Evolutionary conservation across 1,140 invertebrate species (phyloP).

Genomic region (Pseudomyrmex concolor): DNA sequence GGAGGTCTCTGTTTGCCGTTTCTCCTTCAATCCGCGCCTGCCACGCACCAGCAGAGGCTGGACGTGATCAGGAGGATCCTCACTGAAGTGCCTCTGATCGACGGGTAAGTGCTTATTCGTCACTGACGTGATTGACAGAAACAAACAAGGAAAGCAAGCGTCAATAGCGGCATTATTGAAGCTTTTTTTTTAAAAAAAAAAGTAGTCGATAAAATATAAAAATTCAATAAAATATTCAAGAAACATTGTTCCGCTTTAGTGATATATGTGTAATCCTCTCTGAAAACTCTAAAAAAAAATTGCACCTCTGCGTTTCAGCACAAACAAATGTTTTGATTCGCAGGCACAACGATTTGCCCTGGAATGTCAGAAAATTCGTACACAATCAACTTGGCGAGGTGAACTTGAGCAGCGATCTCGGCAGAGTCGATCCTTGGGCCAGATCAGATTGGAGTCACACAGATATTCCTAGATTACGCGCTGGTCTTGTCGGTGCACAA

Average conservation of each 20-base stretch:
- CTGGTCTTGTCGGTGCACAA: conserved; percentile 94
- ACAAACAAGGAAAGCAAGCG: neutral
- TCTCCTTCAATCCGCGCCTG: conserved; percentile 83
- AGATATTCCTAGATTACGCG: conserved; percentile 92
- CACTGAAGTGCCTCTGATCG: conserved; percentile 87
- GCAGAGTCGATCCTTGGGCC: conserved; percentile 91
- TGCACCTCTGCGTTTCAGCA: neutral
- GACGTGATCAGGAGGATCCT: conserved; percentile 86
- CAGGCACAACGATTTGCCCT: conserved; percentile 95
- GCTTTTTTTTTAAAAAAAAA: no score
- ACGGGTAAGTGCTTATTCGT: conserved; percentile 84
- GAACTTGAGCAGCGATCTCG: conserved; percentile 91
- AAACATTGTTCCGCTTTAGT: no score
- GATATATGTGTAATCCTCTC: neutral
- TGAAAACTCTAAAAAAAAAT: neutral
- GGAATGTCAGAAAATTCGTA: conserved; percentile 92
- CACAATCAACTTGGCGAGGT: conserved; percentile 93
- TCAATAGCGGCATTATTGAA: neutral
- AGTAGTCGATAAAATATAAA: no score
- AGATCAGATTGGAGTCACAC: conserved; percentile 94
- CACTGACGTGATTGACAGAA: neutral
- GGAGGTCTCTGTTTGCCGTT: conserved; percentile 85
- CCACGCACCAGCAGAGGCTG: conserved; percentile 84
- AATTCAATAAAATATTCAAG: no score
- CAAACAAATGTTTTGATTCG: conserved; percentile 31